Base-by-base conservation (phyloP, 1,140 invertebrate genomes). In the Lordiphosa collinella region DNA sequence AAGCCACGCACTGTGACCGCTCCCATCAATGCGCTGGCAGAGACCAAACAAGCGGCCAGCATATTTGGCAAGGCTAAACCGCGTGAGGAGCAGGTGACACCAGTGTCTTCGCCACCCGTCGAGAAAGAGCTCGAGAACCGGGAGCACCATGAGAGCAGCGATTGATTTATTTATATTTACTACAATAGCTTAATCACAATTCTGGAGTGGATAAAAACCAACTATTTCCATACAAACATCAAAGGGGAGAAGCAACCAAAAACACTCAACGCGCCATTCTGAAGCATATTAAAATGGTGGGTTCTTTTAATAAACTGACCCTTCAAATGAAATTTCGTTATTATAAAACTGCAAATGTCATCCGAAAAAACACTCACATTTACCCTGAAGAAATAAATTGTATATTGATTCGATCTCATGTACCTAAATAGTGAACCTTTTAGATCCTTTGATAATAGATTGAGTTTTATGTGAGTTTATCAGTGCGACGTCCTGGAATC, bases 31-130 rank as follows among this genome's bases (percentile, higher is more conserved):
- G 91, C 94, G 31, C 76, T 96, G 59, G 96, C 96, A 25, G 92
- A 94, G 50, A 95, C 94, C 37, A 93, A 93, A 72, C 94, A 95
- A 89, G 91, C 92, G 18, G 93, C 92, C 48, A 93, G 93, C 51
- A 96, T 98, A 89, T 97, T 96, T 89, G 96, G 96, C 40, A 95
- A 93, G 40, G 96, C 95, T 31, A 93, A 94, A 86, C 96, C 96
- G 6, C 91, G 96, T 53, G 95, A 96, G 66, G 87, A 70, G 61
- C 85, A 37, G 59, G 72, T 47, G 12, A 50, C 56, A 1, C 47
- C 50, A 0, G 7, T 40, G 0, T 41, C 54, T 4, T 52, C 64
- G 16, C 64, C 63, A 1, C 64, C 48, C 8, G 34, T 25, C 56
- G 43, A 58, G 4, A 29, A 32, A 1, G 35, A 64, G 1, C 36